Evolutionary conservation across 2,888 invertebrate species (phyloP).

Genomic region (Heterodera filipjevi): DNA sequence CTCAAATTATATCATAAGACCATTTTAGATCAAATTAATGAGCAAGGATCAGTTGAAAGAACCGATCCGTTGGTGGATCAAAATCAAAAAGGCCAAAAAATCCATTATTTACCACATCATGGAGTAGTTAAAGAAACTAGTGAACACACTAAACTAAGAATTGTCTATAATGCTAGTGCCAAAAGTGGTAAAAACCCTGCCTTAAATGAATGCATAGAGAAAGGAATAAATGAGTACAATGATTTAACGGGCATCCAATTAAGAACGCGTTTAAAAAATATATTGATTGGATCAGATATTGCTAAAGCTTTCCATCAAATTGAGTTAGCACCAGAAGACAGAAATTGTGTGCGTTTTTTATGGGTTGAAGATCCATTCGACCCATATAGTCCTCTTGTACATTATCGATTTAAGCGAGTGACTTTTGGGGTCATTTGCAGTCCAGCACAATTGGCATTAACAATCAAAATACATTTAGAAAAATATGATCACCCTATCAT

Average conservation of each 20-base stretch:
- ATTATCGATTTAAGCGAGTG: constrained; percentile 36
- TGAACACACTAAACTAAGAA: no score
- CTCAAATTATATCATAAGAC: no score
- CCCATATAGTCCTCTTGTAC: not conserved
- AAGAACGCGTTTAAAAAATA: not conserved
- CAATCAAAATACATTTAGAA: constrained; percentile 8
- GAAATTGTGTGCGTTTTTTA: constrained; percentile 40
- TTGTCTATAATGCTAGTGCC: not conserved
- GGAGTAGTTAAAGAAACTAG: no score
- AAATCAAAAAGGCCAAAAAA: no score
- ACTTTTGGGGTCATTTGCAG: constrained; percentile 39
- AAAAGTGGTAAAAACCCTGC: not conserved
- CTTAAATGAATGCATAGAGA: not conserved
- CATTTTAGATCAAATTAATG: no score
- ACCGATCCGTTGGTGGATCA: no score
- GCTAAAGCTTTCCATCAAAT: not conserved
- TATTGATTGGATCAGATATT: not conserved
- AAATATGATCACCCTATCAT: constrained; percentile 11
- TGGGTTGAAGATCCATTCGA: constrained; percentile 33
- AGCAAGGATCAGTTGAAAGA: no score
- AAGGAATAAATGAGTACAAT: not conserved
- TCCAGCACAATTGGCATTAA: constrained; percentile 28
- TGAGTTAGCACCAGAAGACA: constrained; percentile 10
- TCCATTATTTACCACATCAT: no score
- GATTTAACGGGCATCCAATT: not conserved